These are phyloP conservation scores for Porphyrio hochstetteri DNA, from an alignment of 2,113 vertebrate species.

Conservation along the genomic window DNA sequence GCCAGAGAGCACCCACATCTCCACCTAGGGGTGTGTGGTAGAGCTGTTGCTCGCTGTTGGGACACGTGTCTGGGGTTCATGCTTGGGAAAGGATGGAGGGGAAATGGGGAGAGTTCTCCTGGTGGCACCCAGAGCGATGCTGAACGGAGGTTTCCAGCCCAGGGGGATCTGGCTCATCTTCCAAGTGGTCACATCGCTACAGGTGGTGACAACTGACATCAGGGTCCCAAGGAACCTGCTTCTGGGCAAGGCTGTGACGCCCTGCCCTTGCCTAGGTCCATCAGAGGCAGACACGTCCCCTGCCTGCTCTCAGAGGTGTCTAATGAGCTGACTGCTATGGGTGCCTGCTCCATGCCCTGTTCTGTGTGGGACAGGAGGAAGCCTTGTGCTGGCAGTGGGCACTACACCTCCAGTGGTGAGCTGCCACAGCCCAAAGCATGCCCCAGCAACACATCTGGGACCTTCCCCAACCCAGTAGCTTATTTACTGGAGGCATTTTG, in stretches of 20 bases:
- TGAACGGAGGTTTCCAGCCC: background rate
- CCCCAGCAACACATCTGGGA: background rate
- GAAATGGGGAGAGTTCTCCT: background rate
- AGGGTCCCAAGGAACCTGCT: background rate
- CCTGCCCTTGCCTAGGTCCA: background rate
- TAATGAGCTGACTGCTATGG: background rate
- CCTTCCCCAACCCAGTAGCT: constrained; percentile 42
- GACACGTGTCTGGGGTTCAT: background rate
- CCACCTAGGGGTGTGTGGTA: background rate
- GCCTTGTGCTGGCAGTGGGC: background rate
- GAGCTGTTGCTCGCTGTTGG: background rate
- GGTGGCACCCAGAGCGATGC: background rate
- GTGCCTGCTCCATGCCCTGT: background rate
- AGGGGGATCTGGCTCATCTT: background rate
- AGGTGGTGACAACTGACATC: background rate
- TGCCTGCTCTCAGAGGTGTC: background rate
- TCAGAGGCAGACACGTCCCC: background rate
- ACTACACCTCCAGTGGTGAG: background rate
- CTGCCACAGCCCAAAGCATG: background rate
- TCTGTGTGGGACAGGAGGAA: background rate
- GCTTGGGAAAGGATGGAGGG: background rate
- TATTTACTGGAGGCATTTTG: constrained; percentile 59
- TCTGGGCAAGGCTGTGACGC: background rate
- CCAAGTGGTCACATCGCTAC: background rate
- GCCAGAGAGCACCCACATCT: background rate